These are phyloP conservation scores for Clarias macrocephalus DNA, from an alignment of 2,113 vertebrate species.

Conservation along the genomic window DNA sequence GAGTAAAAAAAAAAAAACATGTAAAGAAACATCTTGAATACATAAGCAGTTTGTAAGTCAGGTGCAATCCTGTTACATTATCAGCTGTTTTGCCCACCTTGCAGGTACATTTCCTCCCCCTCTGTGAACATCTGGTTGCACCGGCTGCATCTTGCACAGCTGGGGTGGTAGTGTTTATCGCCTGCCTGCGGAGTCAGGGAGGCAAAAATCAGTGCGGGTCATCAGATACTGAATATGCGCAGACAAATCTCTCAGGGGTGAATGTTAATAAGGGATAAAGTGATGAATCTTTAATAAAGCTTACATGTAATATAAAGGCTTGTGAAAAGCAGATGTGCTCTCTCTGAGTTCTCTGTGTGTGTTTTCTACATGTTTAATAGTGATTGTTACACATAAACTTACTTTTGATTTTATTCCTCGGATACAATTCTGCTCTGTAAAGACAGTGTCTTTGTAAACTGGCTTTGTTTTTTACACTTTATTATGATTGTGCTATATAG, in stretches of 20 bases:
- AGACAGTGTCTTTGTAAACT: neutral
- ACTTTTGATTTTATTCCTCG: neutral
- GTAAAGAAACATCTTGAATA: too few species aligned
- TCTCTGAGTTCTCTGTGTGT: slow-evolving; percentile 23
- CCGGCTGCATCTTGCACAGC: slow-evolving; percentile 99
- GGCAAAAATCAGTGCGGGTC: slow-evolving; percentile 46
- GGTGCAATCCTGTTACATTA: too few species aligned
- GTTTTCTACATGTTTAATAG: neutral
- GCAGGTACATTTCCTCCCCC: slow-evolving; percentile 99
- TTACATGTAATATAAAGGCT: neutral
- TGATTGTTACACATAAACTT: slow-evolving; percentile 16
- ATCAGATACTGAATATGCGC: neutral
- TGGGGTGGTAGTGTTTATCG: slow-evolving; percentile 98
- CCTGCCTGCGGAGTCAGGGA: slow-evolving; percentile 80
- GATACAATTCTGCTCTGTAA: neutral
- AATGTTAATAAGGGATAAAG: neutral
- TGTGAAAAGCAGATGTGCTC: slow-evolving; percentile 14
- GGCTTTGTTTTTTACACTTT: neutral
- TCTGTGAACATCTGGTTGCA: slow-evolving; percentile 99
- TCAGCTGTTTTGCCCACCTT: slow-evolving; percentile 79
- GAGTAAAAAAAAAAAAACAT: neutral
- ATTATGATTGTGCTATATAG: neutral
- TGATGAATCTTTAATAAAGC: neutral
- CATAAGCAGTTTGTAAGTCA: neutral
- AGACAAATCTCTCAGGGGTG: neutral